Evolutionary conservation across 2,113 vertebrate species (phyloP), one percentile per base, ranked within the genome.

Genomic region (Fukomys damarensis): DNA sequence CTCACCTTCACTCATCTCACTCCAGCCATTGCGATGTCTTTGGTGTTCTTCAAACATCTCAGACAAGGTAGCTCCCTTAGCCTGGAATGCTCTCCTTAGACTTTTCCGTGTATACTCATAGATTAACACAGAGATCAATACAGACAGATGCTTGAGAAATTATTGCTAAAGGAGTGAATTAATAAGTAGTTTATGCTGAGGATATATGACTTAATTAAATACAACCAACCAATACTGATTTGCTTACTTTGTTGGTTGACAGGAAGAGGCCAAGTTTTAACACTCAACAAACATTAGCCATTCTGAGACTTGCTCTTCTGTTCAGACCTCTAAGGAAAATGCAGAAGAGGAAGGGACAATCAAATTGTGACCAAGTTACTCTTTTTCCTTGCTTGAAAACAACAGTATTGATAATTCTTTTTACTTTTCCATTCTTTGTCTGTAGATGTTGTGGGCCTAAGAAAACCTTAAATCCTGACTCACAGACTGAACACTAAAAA

Each of bases 101-200:
- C 66, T 10, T 83, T 89, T 70, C 46, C 35, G 10, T 63, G 3
- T 52, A 16, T 92, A n/a, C 38, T 10, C 19, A 46, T 8, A 38
- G 13, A 70, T 86, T 77, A 92, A 26, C 52, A 91, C 5, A 94
- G n/a, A 20, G 38, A 38, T 0, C 61, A 41, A 24, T n/a, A 89
- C 19, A 72, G 32, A 82, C 4, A 85, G 9, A 22, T 77, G 43
- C 13, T 96, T 93, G 88, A 72, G 94, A 96, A 92, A 54, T 59
- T 85, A 82, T 80, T 95, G 81, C 28, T 46, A 76, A 91, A 86
- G 87, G 14, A 95, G 68, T 91, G 79, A 95, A 86, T 82, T 88
- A 86, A 89, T 89, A 49, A 89, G 32, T 79, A 56, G n/a, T 49
- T 49, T 93, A 94, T 94, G 38, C 41, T 80, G 82, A 95, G 52